phyloP scores from a whole-genome alignment of 2,888 invertebrate species.

The Hypolimnas misippus region DNA sequence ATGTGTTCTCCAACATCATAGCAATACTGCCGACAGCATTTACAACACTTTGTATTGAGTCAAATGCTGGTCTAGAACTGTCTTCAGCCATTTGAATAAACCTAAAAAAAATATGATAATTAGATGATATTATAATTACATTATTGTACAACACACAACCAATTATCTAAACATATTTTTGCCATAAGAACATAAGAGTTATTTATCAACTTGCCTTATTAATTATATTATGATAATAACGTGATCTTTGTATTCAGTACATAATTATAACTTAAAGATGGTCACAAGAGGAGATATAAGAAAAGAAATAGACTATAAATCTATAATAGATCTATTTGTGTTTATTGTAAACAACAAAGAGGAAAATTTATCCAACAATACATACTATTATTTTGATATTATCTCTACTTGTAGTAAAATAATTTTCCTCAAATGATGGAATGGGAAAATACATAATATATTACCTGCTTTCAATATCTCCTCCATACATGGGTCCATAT shows the following conservation, averaged over 20 bases:
- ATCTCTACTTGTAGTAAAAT: neutral
- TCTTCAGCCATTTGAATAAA: conserved; percentile 96
- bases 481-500: conserved; percentile 78
- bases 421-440: conserved; percentile 28
- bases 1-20: conserved; percentile 98
- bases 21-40: conserved; percentile 96
- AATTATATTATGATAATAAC: conserved; percentile 4
- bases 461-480: conserved; percentile 86
- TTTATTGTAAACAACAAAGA: neutral
- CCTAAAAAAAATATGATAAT: conserved; percentile 66
- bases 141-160: neutral
- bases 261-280: neutral
- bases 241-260: neutral
- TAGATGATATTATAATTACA: too few species aligned
- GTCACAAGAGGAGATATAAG: neutral
- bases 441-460: conserved; percentile 35
- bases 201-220: neutral
- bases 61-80: conserved; percentile 95
- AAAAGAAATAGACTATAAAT: neutral
- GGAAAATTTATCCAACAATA: neutral
- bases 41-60: conserved; percentile 96
- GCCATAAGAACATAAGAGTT: neutral
- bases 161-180: neutral
- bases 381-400: neutral
- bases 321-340: neutral